A percentile compares a stretch with the other conserved stretches of the same genome.
These are phyloP conservation scores for Caenorhabditis latens DNA, from an alignment of 1,140 invertebrate species.

Conservation along the genomic window DNA sequence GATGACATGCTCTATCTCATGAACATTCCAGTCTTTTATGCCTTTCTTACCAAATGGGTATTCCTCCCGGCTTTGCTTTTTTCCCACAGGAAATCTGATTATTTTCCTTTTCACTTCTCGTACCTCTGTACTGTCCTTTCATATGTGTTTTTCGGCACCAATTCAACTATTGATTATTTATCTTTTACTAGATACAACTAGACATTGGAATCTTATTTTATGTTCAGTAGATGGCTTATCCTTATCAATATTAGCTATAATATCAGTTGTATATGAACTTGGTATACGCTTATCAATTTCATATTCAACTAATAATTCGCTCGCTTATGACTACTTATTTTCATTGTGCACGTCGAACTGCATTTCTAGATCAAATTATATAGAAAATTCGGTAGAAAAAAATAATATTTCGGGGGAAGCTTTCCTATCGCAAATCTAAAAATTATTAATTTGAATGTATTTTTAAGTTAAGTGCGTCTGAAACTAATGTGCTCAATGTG, in stretches of 20 bases:
- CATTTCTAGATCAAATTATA: constrained; percentile 11
- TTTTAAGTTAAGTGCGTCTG: neutral
- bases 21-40: no score
- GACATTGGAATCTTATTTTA: no score
- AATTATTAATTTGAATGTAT: neutral
- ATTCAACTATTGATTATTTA: neutral
- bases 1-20: no score
- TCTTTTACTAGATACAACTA: no score
- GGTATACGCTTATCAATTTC: no score
- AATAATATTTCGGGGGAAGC: neutral
- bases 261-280: no score
- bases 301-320: neutral
- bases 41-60: no score
- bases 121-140: neutral
- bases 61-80: no score
- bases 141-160: neutral
- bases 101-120: no score
- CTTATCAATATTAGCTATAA: no score
- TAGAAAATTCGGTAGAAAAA: neutral
- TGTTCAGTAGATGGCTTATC: no score
- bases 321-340: constrained; percentile 4
- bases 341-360: constrained; percentile 36
- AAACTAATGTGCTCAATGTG: constrained; percentile 37
- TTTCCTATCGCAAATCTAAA: neutral
- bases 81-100: no score